Evolutionary conservation across 1,140 invertebrate genomes (phyloP).

Genomic region (Megathymus violae): DNA sequence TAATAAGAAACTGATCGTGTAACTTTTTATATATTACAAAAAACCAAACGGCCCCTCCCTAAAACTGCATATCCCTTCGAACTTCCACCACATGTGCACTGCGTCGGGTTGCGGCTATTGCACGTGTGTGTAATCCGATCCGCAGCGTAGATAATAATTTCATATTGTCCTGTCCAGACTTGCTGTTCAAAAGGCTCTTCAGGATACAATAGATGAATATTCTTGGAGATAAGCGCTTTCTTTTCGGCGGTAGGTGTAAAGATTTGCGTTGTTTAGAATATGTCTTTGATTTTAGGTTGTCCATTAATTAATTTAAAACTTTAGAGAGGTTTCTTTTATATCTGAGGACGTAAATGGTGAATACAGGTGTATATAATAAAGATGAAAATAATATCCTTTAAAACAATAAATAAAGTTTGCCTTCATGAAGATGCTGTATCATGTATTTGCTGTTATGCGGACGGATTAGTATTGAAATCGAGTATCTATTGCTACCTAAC

Average conservation of each 20-base stretch:
- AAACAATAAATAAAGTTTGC: no score
- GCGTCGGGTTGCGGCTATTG: conserved; percentile 41
- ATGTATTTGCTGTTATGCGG: no score
- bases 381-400: no score
- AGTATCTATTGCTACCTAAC: no score
- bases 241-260: conserved; percentile 24
- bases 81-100: conserved; percentile 10
- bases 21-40: conserved; percentile 5
- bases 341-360: no score
- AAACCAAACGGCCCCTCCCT: not conserved
- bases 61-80: conserved; percentile 11
- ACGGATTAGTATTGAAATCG: no score
- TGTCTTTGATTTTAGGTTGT: not conserved
- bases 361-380: no score
- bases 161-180: conserved; percentile 42
- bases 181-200: conserved; percentile 40
- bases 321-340: not conserved
- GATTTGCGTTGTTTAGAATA: conserved; percentile 17
- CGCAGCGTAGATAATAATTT: conserved; percentile 50
- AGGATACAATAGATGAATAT: conserved; percentile 31
- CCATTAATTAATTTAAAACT: conserved; percentile 5
- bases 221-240: conserved; percentile 18
- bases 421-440: no score
- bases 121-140: conserved; percentile 52
- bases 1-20: not conserved